Conservation (phyloP, 2,797 vertebrate genomes). For the Ciconia nigra region DNA sequence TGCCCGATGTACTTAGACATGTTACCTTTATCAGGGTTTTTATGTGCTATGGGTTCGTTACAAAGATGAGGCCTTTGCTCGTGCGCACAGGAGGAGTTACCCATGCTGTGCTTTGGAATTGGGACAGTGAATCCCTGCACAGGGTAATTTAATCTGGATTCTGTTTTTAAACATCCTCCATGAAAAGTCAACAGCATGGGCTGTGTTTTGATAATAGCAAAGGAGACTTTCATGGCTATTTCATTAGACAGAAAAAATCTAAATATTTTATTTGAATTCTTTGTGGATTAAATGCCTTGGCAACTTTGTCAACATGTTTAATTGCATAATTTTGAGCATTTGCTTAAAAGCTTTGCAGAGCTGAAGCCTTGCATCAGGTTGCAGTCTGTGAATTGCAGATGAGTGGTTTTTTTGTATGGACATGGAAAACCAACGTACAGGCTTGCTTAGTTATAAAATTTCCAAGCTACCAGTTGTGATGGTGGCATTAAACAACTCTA, state of each 20-base stretch:
- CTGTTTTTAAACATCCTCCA: constrained; percentile 5
- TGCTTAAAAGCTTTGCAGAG: background rate
- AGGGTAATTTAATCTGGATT: background rate
- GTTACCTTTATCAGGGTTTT: background rate
- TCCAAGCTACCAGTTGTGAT: background rate
- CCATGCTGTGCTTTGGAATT: background rate
- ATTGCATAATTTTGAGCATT: background rate
- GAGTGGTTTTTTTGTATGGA: background rate
- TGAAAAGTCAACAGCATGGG: background rate
- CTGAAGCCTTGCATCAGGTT: background rate
- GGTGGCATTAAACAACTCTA: background rate
- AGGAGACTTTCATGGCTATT: background rate
- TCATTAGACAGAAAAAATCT: background rate
- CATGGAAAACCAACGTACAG: background rate
- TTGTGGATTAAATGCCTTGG: background rate
- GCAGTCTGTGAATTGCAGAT: background rate
- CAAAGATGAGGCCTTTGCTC: background rate
- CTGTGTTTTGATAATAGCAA: background rate
- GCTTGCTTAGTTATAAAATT: fast-evolving
- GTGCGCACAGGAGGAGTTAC: background rate
- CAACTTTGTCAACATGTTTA: background rate
- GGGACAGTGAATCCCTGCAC: background rate
- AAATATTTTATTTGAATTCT: background rate
- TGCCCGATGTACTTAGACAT: fast-evolving
- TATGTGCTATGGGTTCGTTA: fast-evolving